These are phyloP conservation scores for Atta texana DNA, from an alignment of 1,140 invertebrate species.

Conservation along the genomic window DNA sequence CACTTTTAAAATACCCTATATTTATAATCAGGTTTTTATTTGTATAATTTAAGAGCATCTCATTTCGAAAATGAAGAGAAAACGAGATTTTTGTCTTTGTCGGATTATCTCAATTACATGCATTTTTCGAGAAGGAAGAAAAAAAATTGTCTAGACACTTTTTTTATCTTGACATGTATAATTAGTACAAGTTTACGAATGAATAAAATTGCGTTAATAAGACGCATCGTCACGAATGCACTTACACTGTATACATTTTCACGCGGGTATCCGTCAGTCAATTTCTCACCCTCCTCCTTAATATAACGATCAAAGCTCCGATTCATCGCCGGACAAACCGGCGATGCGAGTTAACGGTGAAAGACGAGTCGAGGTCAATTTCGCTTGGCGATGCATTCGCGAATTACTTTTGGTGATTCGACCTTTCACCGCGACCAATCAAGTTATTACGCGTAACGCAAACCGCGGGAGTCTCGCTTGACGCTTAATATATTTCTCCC, in stretches of 20 bases:
- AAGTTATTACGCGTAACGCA: conserved; percentile 64
- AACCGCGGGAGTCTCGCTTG: conserved; percentile 59
- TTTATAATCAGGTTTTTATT: no score
- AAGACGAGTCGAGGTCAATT: conserved; percentile 63
- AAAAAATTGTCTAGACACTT: conserved; percentile 8
- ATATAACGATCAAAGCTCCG: conserved; percentile 61
- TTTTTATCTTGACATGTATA: not conserved
- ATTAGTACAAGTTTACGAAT: conserved; percentile 3
- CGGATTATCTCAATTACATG: no score
- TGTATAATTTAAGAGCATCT: no score
- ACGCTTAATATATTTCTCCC: conserved; percentile 62
- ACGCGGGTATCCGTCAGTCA: not conserved
- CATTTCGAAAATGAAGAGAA: no score
- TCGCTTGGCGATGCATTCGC: conserved; percentile 54
- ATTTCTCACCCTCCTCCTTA: conserved; percentile 41
- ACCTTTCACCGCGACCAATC: conserved; percentile 64
- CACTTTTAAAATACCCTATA: no score
- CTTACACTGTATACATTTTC: not conserved
- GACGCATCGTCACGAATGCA: not conserved
- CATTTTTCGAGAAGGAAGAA: not conserved
- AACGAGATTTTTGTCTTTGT: no score
- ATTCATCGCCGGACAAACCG: conserved; percentile 54
- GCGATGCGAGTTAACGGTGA: conserved; percentile 59
- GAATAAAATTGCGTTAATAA: conserved; percentile 20
- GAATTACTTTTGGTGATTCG: conserved; percentile 65